A percentile compares a stretch with the other conserved stretches of the same genome.
Evolutionary conservation across 1,140 invertebrate species (phyloP).

Genomic region (Teleogryllus occipitalis): DNA sequence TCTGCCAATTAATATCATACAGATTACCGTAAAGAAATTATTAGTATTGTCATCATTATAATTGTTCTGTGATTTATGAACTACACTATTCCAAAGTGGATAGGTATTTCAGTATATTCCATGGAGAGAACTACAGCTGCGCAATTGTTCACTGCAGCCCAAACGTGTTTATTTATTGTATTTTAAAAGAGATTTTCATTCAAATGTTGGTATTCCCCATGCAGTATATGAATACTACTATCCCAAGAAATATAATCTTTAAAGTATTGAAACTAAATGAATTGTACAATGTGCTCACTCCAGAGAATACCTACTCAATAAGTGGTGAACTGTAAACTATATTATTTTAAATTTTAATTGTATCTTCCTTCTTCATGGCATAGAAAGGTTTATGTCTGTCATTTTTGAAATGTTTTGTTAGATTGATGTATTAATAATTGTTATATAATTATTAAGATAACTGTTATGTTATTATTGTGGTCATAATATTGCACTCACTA

Average conservation of each 20-base stretch:
- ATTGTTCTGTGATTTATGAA: too few relatives aligned
- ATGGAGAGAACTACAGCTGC: too few relatives aligned
- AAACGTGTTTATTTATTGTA: too few relatives aligned
- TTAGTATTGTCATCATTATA: too few relatives aligned
- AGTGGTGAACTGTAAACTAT: neutral
- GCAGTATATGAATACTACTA: too few relatives aligned
- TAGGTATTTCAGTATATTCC: too few relatives aligned
- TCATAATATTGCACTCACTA: neutral
- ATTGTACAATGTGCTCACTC: neutral
- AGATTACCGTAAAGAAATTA: too few relatives aligned
- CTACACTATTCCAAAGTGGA: too few relatives aligned
- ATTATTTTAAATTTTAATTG: neutral
- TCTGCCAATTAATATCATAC: too few relatives aligned
- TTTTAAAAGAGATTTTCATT: too few relatives aligned
- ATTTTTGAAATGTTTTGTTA: neutral
- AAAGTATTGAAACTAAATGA: neutral
- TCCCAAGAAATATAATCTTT: neutral
- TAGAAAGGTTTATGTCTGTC: neutral
- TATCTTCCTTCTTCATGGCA: neutral
- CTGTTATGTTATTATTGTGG: slow-evolving; percentile 1
- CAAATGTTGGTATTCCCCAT: too few relatives aligned
- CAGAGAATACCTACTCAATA: neutral
- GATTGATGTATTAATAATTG: slow-evolving; percentile 6
- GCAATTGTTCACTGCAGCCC: too few relatives aligned
- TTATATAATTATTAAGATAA: slow-evolving; percentile 2